A percentile compares a stretch with the other conserved stretches of the same genome.
Evolutionary conservation across 2,888 invertebrate genomes (phyloP).

Genomic region (Melanotus villosus): DNA sequence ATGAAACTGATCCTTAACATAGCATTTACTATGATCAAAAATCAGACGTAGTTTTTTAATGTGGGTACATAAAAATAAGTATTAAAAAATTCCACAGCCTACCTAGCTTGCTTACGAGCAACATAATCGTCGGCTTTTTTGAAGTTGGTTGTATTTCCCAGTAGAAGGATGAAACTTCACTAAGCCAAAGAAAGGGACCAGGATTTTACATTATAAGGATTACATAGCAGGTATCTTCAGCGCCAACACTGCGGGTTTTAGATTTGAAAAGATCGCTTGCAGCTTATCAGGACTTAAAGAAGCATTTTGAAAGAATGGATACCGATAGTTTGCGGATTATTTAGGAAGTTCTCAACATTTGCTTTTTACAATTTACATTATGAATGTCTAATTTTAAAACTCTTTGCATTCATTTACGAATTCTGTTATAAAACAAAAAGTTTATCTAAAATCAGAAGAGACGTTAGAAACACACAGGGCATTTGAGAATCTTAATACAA

Average conservation of each 20-base stretch:
- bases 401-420: too few species aligned
- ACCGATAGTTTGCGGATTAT: slow-evolving; percentile 55
- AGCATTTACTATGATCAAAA: too few species aligned
- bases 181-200: slow-evolving; percentile 65
- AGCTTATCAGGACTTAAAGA: slow-evolving; percentile 66
- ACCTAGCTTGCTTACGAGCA: slow-evolving; percentile 17
- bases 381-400: too few species aligned
- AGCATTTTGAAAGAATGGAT: slow-evolving; percentile 60
- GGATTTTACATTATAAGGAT: slow-evolving; percentile 68
- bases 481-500: too few species aligned
- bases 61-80: not conserved
- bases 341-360: slow-evolving; percentile 29
- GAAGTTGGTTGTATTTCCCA: slow-evolving; percentile 62
- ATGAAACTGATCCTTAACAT: too few species aligned
- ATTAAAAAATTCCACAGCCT: slow-evolving; percentile 4
- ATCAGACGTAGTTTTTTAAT: not conserved
- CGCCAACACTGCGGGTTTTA: slow-evolving; percentile 44
- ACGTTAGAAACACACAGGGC: too few species aligned
- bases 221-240: slow-evolving; percentile 56
- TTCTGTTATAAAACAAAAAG: too few species aligned
- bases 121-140: slow-evolving; percentile 62
- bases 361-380: too few species aligned
- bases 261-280: slow-evolving; percentile 65
- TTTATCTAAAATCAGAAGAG: too few species aligned
- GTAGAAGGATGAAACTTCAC: slow-evolving; percentile 65